Evolutionary conservation across 2,797 vertebrate species (phyloP).

Genomic region (Phoeniculus purpureus): DNA sequence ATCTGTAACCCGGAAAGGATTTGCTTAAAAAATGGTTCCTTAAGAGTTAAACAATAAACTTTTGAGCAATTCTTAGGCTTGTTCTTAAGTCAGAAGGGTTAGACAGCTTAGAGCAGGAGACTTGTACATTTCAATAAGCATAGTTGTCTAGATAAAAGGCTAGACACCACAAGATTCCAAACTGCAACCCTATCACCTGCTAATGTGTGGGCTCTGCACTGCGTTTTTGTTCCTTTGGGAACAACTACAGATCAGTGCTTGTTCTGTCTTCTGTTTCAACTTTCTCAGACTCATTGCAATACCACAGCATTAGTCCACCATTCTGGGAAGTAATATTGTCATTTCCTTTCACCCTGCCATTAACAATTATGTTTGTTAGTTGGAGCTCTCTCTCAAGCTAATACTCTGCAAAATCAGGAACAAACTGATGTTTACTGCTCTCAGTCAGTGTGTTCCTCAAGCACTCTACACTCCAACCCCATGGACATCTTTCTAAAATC

Average conservation of each 20-base stretch:
- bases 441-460: background rate
- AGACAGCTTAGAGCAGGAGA: background rate
- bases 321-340: background rate
- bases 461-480: background rate
- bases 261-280: background rate
- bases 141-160: background rate
- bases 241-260: background rate
- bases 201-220: background rate
- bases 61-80: conserved; percentile 8
- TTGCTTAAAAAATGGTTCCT: conserved; percentile 43
- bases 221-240: background rate
- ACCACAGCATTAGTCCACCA: background rate
- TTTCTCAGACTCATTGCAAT: background rate
- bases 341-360: background rate
- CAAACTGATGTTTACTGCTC: background rate
- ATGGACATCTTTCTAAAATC: background rate
- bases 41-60: conserved; percentile 45
- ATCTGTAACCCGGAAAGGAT: conserved; percentile 53
- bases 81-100: conserved; percentile 30
- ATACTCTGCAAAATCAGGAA: background rate
- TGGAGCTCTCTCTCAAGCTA: background rate
- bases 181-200: background rate
- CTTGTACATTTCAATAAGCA: background rate
- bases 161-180: background rate
- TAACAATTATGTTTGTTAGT: background rate